Conservation (phyloP, 2,797 vertebrate species). For the Alosa sapidissima region DNA sequence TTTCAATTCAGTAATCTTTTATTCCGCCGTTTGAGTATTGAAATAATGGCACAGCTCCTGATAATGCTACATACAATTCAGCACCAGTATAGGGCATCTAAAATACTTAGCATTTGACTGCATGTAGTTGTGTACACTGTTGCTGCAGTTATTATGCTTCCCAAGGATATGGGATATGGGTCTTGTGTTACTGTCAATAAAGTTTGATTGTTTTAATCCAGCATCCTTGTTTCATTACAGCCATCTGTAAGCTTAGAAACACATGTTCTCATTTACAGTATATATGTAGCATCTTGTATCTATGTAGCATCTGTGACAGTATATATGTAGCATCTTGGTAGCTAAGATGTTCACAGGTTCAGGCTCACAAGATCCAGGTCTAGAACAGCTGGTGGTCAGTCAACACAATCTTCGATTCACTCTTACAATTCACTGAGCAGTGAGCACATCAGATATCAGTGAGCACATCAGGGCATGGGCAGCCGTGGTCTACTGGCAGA, state of each 20-base stretch:
- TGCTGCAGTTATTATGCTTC: background rate
- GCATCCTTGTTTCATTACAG: background rate
- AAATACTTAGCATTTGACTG: background rate
- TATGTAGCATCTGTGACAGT: no score
- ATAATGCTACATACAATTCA: background rate
- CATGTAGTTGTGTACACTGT: no score
- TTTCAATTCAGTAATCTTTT: background rate
- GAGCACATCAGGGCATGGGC: no score
- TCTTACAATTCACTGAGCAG: background rate
- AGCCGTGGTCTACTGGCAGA: no score
- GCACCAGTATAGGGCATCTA: background rate
- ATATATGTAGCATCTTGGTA: no score
- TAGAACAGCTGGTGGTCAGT: no score
- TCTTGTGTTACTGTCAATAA: slow-evolving; percentile 14
- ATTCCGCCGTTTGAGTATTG: background rate
- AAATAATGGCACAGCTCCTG: background rate
- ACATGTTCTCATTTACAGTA: no score
- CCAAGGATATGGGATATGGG: background rate
- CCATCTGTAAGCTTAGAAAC: no score
- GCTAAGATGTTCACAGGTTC: no score
- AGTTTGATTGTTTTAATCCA: background rate
- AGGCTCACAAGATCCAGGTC: no score
- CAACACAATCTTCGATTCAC: no score
- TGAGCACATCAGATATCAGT: background rate
- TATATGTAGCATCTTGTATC: no score